Evolutionary conservation across 2,797 vertebrate species (phyloP), one percentile per base, ranked within the genome.

Genomic region (Luscinia megarhynchos): DNA sequence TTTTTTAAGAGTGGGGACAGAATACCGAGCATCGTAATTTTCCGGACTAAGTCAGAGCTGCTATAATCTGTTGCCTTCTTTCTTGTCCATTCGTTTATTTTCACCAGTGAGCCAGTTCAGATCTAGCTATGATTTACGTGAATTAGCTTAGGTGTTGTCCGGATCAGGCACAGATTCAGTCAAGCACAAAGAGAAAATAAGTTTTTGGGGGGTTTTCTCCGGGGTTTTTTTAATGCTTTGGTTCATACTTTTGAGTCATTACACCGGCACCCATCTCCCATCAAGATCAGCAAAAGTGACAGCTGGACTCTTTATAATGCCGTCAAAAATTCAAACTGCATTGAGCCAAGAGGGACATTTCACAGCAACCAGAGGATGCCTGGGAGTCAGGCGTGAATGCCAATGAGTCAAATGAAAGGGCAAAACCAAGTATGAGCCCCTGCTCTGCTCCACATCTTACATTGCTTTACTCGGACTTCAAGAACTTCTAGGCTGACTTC

Each of bases 401-500:
- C 97, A 95, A 94, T 94, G 94, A 95, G 92, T 96, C 95, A 95
- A 90, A 90, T 84, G 79, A 96, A 97, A 96, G 89, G 92, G 93
- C 93, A 94, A 92, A 96, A 81, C 73, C 83, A 93, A 92, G 54
- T 87, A 86, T 40, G 86, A 96, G 85, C 79, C 77, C 85, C 69
- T 45, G 72, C 89, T 87, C 92, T 15, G 73, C 87, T 84, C 70
- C 84, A 30, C 68, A 64, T 85, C 81, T 84, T 86, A 40, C 81
- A 32, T 1, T 23, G 87, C 70, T 38, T 67, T 83, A 62, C 76
- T 40, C 34, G 29, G 50, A 74, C 84, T 87, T 81, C 1, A 51
- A n/a, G 41, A 86, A 91, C 83, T 91, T 90, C 48, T 48, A 53
- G 22, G 12, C 34, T 27, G n/a, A 38, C 82, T 70, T 72, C 2